A percentile compares a stretch with the other conserved stretches of the same genome.
Evolutionary conservation across 2,888 invertebrate genomes (phyloP).

Genomic region (Cerceris ruficornis): DNA sequence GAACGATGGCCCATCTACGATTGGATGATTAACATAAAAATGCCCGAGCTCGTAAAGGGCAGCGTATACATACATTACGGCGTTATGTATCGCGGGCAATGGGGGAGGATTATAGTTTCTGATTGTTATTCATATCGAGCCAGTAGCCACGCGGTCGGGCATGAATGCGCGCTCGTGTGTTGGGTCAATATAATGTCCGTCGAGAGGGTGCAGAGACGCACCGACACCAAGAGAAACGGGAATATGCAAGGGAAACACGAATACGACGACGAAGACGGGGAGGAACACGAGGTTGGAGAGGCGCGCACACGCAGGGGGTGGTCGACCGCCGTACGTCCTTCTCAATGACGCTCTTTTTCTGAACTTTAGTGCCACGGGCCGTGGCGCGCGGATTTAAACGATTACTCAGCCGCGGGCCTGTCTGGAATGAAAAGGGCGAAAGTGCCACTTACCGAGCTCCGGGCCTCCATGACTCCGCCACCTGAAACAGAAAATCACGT

Average conservation of each 20-base stretch:
- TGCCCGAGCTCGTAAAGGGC: slow-evolving; percentile 71
- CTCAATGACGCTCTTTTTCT: slow-evolving; percentile 43
- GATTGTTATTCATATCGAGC: slow-evolving; percentile 77
- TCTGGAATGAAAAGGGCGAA: slow-evolving; percentile 59
- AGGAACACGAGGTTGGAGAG: too few species aligned
- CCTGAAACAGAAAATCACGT: slow-evolving; percentile 68
- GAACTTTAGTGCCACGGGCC: slow-evolving; percentile 44
- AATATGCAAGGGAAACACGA: too few species aligned
- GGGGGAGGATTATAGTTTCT: slow-evolving; percentile 73
- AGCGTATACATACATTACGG: slow-evolving; percentile 63
- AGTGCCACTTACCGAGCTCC: slow-evolving; percentile 64
- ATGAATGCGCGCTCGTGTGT: slow-evolving; percentile 53
- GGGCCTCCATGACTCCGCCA: slow-evolving; percentile 54
- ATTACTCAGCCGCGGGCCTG: slow-evolving; percentile 63
- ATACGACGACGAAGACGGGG: too few species aligned
- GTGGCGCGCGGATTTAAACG: slow-evolving; percentile 59
- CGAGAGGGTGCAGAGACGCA: slow-evolving; percentile 34
- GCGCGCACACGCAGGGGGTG: slow-evolving; percentile 21
- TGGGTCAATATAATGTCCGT: slow-evolving; percentile 68
- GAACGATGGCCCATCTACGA: slow-evolving; percentile 41
- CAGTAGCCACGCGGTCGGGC: slow-evolving; percentile 50
- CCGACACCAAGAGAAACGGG: too few species aligned
- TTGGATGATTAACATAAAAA: slow-evolving; percentile 79
- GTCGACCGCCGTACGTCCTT: slow-evolving; percentile 41
- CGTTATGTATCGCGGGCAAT: slow-evolving; percentile 59